These are phyloP conservation scores for Anaspis maculata DNA, from an alignment of 2,888 invertebrate genomes.

Conservation along the genomic window DNA sequence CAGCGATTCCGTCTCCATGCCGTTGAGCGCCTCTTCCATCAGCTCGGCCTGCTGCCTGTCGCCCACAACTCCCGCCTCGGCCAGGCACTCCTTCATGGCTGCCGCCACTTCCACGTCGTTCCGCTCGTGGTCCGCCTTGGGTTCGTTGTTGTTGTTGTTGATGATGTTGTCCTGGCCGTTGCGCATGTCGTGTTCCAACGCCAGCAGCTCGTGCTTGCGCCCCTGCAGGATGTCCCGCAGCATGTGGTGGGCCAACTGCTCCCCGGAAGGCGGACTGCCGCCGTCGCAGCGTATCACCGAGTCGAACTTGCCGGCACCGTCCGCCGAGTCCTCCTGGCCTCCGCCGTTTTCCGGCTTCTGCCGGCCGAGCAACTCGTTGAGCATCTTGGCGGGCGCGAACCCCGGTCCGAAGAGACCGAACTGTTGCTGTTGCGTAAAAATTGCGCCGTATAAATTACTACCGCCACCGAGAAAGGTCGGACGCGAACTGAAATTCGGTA, in stretches of 20 bases:
- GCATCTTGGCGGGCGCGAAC: constrained; percentile 84
- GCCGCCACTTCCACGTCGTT: constrained; percentile 28
- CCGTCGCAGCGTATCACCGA: constrained; percentile 47
- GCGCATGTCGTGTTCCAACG: constrained; percentile 60
- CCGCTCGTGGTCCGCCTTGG: constrained; percentile 40
- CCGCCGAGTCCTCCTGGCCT: constrained; percentile 37
- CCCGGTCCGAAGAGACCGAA: constrained; percentile 77
- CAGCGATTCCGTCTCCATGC: constrained; percentile 54
- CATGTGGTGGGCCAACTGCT: constrained; percentile 69
- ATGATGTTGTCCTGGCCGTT: constrained; percentile 43
- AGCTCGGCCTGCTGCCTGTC: constrained; percentile 45
- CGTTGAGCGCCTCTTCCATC: constrained; percentile 54
- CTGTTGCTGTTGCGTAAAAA: constrained; percentile 72
- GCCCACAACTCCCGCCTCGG: constrained; percentile 50
- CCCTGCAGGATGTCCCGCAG: constrained; percentile 84
- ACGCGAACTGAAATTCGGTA: constrained; percentile 67
- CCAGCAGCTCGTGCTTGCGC: constrained; percentile 73
- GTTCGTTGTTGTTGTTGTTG: constrained; percentile 47
- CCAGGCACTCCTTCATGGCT: constrained; percentile 48
- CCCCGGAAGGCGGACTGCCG: constrained; percentile 49
- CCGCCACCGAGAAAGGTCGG: constrained; percentile 73
- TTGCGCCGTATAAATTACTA: constrained; percentile 69
- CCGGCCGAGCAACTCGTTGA: constrained; percentile 80
- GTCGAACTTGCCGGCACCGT: too few species aligned
- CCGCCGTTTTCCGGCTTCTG: constrained; percentile 50